Evolutionary conservation across 2,113 vertebrate species (phyloP), one percentile per base, ranked within the genome.

Genomic region (Oncorhynchus mykiss): DNA sequence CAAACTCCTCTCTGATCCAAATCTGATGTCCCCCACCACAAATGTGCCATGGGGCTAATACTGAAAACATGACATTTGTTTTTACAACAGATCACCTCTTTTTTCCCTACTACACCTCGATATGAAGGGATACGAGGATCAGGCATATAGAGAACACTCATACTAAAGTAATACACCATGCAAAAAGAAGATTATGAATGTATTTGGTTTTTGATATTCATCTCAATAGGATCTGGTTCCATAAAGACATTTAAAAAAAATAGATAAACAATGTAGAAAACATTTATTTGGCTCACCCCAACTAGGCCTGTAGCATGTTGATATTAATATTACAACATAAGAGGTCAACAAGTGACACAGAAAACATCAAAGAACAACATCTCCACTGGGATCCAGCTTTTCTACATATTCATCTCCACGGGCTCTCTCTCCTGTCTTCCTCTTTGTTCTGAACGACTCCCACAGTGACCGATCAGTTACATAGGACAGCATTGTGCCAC

Each of bases 1-100:
- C 64, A 29, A 31, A 62, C 59, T 62, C 59, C 79, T 74, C 39
- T 45, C 74, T 1, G 57, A 39, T 80, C 80, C 78, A 74, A 81
- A 72, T 78, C 79, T 62, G 45, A 78, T 83, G 65, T 77, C 79
- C 82, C 39, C 84, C 80, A 62, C 70, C 24, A 67, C 14, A 25
- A 27, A 29, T 67, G 9, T 67, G 54, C 70, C 70, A 27, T 0
- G 31, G 76, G 78, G 71, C 68, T 77, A 80, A 84, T 82, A 82
- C 79, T 81, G 81, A 83, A 78, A 66, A 77, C 76, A 80, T 79
- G 80, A 83, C 76, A 80, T 59, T 66, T 82, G 84, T 76, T 75
- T 84, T 88, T 83, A 85, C 79, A 73, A 78, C 74, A 87, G 79
- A 81, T 71, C 75, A 18, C 51, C 16, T 51, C 12, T 51, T 72